A percentile compares a stretch with the other conserved stretches of the same genome.
These are phyloP conservation scores for Nymphalis urticae DNA, from an alignment of 2,888 invertebrate genomes.

Conservation along the genomic window DNA sequence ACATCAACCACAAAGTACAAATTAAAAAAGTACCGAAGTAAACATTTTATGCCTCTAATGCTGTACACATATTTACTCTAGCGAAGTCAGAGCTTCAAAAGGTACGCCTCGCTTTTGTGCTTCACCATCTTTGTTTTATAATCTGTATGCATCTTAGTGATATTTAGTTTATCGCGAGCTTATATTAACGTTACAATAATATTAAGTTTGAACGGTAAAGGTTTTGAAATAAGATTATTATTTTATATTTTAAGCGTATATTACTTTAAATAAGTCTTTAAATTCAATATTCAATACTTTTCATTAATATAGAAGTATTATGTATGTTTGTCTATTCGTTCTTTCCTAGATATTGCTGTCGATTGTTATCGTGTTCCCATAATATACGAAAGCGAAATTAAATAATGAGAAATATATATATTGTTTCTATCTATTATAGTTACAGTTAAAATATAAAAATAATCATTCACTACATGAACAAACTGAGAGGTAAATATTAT, in stretches of 20 bases:
- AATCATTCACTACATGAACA: not conserved
- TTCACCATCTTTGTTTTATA: slow-evolving; percentile 25
- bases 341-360: not conserved
- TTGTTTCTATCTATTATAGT: too few relatives aligned
- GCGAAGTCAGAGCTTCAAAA: slow-evolving; percentile 24
- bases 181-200: slow-evolving; percentile 12
- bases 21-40: slow-evolving; percentile 21
- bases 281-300: too few relatives aligned
- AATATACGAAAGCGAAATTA: not conserved
- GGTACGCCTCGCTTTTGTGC: slow-evolving; percentile 23
- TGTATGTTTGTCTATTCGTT: not conserved
- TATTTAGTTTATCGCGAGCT: slow-evolving; percentile 10
- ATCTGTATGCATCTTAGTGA: slow-evolving; percentile 19
- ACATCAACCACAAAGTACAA: slow-evolving; percentile 11
- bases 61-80: slow-evolving; percentile 25
- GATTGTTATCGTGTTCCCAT: not conserved
- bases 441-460: too few relatives aligned
- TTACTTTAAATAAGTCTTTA: too few relatives aligned
- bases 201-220: not conserved
- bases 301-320: too few relatives aligned
- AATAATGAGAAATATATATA: too few relatives aligned
- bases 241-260: not conserved
- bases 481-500: not conserved
- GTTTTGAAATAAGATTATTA: not conserved
- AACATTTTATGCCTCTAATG: slow-evolving; percentile 27